Evolutionary conservation across 2,888 invertebrate genomes (phyloP).

Genomic region (Chrysodeixis includens): DNA sequence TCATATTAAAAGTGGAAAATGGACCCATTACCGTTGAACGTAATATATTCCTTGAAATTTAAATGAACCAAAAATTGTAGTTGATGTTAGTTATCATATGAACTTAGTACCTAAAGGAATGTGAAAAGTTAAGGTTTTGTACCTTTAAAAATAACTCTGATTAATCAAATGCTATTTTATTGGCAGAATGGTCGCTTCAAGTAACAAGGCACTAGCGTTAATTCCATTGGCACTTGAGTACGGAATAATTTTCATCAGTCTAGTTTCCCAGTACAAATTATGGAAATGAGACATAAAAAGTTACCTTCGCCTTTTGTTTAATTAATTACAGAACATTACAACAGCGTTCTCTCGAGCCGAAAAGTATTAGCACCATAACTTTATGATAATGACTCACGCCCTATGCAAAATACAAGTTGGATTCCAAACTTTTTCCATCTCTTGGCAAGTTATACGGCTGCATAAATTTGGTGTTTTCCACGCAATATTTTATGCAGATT

Average conservation of each 20-base stretch:
- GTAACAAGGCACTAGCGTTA: too few relatives aligned
- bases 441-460: constrained; percentile 60
- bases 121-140: not conserved
- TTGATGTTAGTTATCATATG: not conserved
- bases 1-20: constrained; percentile 47
- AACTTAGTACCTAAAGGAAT: not conserved
- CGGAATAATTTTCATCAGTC: not conserved
- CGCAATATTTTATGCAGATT: constrained; percentile 50
- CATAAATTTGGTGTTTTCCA: constrained; percentile 60
- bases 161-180: not conserved
- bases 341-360: constrained; percentile 22
- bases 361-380: constrained; percentile 32
- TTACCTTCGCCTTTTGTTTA: constrained; percentile 1
- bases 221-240: not conserved
- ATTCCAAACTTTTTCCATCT: constrained; percentile 58
- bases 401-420: constrained; percentile 51
- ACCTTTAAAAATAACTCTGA: not conserved
- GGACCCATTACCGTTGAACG: constrained; percentile 32
- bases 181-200: too few relatives aligned
- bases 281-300: not conserved
- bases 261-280: not conserved
- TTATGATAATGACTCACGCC: constrained; percentile 60
- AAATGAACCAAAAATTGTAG: constrained; percentile 24
- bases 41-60: constrained; percentile 27
- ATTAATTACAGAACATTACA: not conserved